Evolutionary conservation across 2,888 invertebrate species (phyloP), one percentile per base, ranked within the genome.

Genomic region (Syrista parreyssii): DNA sequence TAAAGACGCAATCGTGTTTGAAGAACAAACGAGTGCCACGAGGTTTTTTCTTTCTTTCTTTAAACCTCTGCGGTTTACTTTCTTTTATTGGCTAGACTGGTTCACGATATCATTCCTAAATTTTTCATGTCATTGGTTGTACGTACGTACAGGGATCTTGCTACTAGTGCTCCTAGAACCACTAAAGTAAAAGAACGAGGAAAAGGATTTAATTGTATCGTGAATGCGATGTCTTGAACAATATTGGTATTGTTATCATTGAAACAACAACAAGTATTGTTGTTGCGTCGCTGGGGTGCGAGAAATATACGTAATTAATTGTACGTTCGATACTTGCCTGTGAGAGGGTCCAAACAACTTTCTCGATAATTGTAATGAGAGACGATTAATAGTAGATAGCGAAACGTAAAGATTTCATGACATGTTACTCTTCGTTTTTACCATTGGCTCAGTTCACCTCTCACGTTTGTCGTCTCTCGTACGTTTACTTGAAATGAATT

Each of bases 1-100:
- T 55, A 89, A 89, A 89, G 89, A 86, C 84, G 86, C 87, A 87
- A 88, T 88, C 85, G 86, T 86, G 79, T 82, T 85, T 23, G 9
- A 55, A 55, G 55, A 55, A 55, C 55, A 23, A 6, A 55, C 55
- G 2, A 55, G 23, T 55, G 55, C 55, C 55, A 55, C 55, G 55
- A 23, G 55, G 23, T 9, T 55, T 55, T 55, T 55, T 55, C 15
- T 40, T 36, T 40, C 12, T 40, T 40, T 40, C 15, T 40, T 55
- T 55, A 9, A 9, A 23, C 9, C 55, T 55, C 23, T 55, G 23
- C 55, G 2, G 9, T 55, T 55, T 9, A 23, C 36, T 55, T 55
- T 40, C 15, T 55, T 55, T 55, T 23, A 55, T 55, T 55, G 55
- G 55, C 23, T 23, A 55, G 55, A 55, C 55, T 55, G 15, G 36